Conservation (phyloP, 2,888 invertebrate species). For the Piscicola geometra region DNA sequence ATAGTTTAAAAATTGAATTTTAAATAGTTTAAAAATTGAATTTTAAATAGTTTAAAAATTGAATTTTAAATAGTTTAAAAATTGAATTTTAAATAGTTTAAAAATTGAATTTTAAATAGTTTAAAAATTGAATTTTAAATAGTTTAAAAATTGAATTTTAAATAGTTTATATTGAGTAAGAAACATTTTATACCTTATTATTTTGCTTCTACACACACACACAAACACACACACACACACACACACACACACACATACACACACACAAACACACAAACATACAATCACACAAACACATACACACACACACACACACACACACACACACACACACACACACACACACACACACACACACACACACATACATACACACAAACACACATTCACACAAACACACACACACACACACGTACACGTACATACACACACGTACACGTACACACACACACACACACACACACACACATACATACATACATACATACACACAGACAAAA, state of each 20-base stretch:
- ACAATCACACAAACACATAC: constrained; percentile 8
- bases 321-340: constrained; percentile 14
- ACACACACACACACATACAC: constrained; percentile 17
- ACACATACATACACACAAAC: constrained; percentile 24
- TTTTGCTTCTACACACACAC: neutral
- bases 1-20: too few species aligned
- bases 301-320: constrained; percentile 16
- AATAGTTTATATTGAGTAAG: neutral
- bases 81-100: too few species aligned
- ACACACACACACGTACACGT: constrained; percentile 8
- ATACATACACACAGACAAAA: constrained; percentile 8
- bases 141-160: too few species aligned
- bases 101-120: too few species aligned
- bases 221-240: constrained; percentile 7
- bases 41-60: too few species aligned
- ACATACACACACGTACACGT: constrained; percentile 6
- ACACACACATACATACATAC: neutral
- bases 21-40: too few species aligned
- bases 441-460: constrained; percentile 15
- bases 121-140: too few species aligned
- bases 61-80: too few species aligned
- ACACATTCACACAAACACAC: constrained; percentile 17
- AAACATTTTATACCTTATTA: neutral
- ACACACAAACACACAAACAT: constrained; percentile 13
- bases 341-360: constrained; percentile 20